Evolutionary conservation across 2,113 vertebrate genomes (phyloP), one percentile per base, ranked within the genome.

Genomic region (Anhinga anhinga): DNA sequence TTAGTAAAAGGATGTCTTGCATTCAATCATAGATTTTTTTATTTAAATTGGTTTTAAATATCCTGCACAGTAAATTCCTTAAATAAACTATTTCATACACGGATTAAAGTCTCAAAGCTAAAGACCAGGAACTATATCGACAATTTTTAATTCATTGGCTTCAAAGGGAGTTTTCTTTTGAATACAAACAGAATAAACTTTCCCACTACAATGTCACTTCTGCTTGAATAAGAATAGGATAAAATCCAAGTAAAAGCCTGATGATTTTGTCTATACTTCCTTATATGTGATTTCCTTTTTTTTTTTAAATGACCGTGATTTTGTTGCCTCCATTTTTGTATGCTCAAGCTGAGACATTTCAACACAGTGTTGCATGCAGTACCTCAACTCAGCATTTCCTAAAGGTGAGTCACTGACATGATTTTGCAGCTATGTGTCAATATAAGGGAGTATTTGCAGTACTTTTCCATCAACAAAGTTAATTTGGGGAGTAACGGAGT

Each of bases 371-470:
- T 50, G 20, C 6, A 22, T 25, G 15, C 42, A 45, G 13, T 47
- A 42, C 5, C 0, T 0, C 29, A 71, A 26, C 3, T 44, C 42
- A 44, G 22, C 13, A 10, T 47, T 88, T 79, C 42, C 45, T 76
- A 15, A 76, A 79, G 23, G 6, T 36, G 9, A 1, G 0, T 23
- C 13, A 22, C 18, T 47, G 45, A 88, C 66, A 38, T 1, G 7
- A 21, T 91, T 71, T 80, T 62, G 29, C 26, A 29, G 13, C 26
- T 79, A 29, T 47, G 13, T 66, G 27, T 7, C 13, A n/a, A 3
- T n/a, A 47, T 27, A 56, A 76, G 50, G 22, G 17, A 27, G 2
- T 29, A 15, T 65, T 70, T 82, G 23, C 18, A 44, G 26, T 71
- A 70, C 7, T 52, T 62, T 62, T 62, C 10, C 20, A 79, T 21